Evolutionary conservation across 2,113 vertebrate species (phyloP).

Genomic region (Cynocephalus volans): DNA sequence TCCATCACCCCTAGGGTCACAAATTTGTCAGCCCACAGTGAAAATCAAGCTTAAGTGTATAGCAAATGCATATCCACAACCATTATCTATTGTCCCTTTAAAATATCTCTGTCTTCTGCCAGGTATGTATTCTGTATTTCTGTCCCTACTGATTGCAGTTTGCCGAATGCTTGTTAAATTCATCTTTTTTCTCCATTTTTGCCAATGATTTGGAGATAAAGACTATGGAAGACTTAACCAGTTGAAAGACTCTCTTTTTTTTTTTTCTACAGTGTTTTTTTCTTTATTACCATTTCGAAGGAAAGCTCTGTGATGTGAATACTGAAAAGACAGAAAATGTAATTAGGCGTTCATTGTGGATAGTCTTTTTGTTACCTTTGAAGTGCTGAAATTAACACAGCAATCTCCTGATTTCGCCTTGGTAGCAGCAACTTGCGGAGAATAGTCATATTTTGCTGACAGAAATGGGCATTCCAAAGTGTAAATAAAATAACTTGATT

Average conservation of each 20-base stretch:
- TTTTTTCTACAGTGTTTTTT: background rate
- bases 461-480: conserved; percentile 69
- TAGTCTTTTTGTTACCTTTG: conserved; percentile 80
- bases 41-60: conserved; percentile 70
- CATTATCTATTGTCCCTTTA: conserved; percentile 31
- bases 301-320: conserved; percentile 67
- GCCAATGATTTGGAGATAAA: conserved; percentile 54
- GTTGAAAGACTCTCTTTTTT: conserved; percentile 25
- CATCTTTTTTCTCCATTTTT: background rate
- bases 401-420: conserved; percentile 75
- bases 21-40: conserved; percentile 63
- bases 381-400: conserved; percentile 75
- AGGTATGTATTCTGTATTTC: conserved; percentile 53
- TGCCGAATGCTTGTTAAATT: background rate
- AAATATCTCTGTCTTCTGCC: background rate
- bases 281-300: conserved; percentile 69
- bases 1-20: background rate
- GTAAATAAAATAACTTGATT: conserved; percentile 81
- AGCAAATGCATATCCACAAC: conserved; percentile 65
- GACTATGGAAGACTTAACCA: conserved; percentile 30
- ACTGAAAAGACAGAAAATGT: conserved; percentile 74
- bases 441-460: conserved; percentile 71
- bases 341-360: conserved; percentile 77
- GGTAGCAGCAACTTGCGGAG: conserved; percentile 45
- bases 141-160: background rate